phyloP scores from a whole-genome alignment of 2,797 vertebrate genomes.

The Cryptoprocta ferox region DNA sequence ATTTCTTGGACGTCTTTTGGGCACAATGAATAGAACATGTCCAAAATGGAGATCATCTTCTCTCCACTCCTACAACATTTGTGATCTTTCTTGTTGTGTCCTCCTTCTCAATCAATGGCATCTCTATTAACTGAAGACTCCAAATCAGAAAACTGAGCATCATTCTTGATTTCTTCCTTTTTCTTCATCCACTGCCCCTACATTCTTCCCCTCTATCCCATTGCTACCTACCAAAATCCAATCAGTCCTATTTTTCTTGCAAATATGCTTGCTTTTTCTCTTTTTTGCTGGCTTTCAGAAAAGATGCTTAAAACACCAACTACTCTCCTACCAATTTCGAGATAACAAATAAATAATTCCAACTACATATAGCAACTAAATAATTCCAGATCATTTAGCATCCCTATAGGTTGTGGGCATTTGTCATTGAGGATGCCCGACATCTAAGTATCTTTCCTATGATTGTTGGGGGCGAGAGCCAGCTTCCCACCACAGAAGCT shows the following conservation, averaged over 20 bases:
- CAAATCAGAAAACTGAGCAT: not conserved
- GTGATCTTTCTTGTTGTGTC: not conserved
- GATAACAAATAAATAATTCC: not conserved
- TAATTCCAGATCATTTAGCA: not conserved
- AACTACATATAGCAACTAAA: not conserved
- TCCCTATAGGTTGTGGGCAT: not conserved
- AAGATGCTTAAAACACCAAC: not conserved
- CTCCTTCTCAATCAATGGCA: not conserved
- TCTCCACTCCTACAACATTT: no score
- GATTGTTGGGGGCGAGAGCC: not conserved
- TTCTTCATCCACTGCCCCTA: not conserved
- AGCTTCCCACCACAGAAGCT: not conserved
- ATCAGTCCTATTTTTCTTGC: not conserved
- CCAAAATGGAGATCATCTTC: not conserved
- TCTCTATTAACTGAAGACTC: not conserved
- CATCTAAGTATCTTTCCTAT: not conserved
- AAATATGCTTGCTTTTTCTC: not conserved
- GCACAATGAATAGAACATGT: not conserved
- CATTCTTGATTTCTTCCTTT: not conserved
- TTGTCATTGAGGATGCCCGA: not conserved
- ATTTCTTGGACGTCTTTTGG: not conserved
- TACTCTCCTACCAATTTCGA: not conserved
- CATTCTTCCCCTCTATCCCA: not conserved
- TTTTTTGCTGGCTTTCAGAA: not conserved
- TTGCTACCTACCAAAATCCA: not conserved